Conservation (phyloP, 2,888 invertebrate species). For the Tachina fera region DNA sequence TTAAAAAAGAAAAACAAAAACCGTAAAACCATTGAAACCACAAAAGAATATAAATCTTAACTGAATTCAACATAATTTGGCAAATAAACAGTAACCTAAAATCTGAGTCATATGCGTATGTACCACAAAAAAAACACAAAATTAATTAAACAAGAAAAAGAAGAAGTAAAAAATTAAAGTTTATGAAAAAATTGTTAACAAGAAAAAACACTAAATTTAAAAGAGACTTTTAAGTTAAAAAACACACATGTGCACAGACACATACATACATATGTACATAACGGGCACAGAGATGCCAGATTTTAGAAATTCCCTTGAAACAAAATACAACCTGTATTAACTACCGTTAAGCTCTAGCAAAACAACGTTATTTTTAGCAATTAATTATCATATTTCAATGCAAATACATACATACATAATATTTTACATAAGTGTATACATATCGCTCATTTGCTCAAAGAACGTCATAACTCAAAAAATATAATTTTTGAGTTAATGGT, state of each 20-base stretch:
- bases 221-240: constrained; percentile 2
- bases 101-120: not conserved
- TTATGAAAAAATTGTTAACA: not conserved
- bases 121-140: constrained; percentile 21
- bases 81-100: constrained; percentile 56
- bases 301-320: no score
- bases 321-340: no score
- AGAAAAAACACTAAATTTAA: not conserved
- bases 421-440: no score
- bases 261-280: no score
- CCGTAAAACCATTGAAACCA: constrained; percentile 13
- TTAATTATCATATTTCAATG: no score
- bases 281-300: not conserved
- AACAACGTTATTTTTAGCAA: no score
- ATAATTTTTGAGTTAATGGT: no score
- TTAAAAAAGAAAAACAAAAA: not conserved
- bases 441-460: no score
- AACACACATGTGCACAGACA: no score
- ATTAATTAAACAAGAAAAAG: constrained; percentile 15
- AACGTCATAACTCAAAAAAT: no score
- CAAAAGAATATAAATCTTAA: constrained; percentile 57
- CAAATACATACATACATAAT: no score
- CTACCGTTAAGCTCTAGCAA: no score
- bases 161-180: not conserved
- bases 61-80: constrained; percentile 63